Evolutionary conservation across 2,113 vertebrate species (phyloP), one percentile per base, ranked within the genome.

Genomic region (Cheirogaleus medius): DNA sequence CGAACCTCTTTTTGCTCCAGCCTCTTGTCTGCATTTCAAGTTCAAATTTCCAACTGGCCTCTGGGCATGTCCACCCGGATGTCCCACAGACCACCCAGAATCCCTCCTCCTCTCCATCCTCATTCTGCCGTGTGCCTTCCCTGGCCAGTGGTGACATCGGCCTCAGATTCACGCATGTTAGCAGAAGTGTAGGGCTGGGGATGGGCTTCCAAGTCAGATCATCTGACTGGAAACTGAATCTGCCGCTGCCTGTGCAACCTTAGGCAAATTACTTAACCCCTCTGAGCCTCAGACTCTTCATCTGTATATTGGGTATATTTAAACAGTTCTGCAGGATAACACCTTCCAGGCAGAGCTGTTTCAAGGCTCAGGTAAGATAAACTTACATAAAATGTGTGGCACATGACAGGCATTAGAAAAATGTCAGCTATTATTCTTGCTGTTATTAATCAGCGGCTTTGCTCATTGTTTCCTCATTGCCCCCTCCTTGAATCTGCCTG

Each of bases 11-110:
- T 29, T 18, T 15, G 17, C 14, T 6, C 54, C 17, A 37, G 21
- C 8, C 47, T 69, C 52, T 29, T n/a, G 5, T 32, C 8, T 49
- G 56, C 15, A 27, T 87, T 80, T 44, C 63, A 84, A n/a, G 9
- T 21, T 60, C 83, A 82, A 14, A 64, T 73, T 64, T 82, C 90
- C 25, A 52, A 20, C 29, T n/a, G 32, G 60, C 3, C 23, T 17
- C 71, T 27, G 2, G 2, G 8, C 37, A 42, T 14, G 1, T n/a
- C 71, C 39, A 37, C n/a, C 1, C 0, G 6, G 34, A 34, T 3
- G 4, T 27, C 66, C 29, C 20, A 12, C 44, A 86, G 58, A 68
- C 37, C 32, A 3, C 54, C 39, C 81, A 17, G 63, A 87, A n/a
- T 7, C 21, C 42, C 52, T 39, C 37, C 23, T 23, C 17, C 12